These are phyloP conservation scores for Aurelia sp. DNA, from an alignment of 30 jellyfish, hydroid and myxozoan genomes.

Conservation along the genomic window DNA sequence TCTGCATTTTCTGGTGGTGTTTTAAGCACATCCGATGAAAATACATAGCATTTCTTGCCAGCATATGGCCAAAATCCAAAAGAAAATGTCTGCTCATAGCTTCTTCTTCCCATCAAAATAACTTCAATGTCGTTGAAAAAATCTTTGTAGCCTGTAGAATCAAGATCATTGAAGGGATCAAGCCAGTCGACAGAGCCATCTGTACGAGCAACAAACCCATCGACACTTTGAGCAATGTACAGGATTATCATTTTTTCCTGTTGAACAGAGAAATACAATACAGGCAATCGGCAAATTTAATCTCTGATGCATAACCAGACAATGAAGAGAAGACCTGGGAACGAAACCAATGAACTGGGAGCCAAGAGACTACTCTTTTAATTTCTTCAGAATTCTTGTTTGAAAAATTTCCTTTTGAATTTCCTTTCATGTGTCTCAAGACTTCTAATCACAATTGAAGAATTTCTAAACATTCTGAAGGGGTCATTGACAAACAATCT, in stretches of 20 bases:
- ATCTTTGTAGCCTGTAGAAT: slow-evolving; percentile 18
- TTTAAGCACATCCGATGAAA: slow-evolving; percentile 33
- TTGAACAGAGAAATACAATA: not conserved
- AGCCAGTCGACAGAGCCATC: slow-evolving; percentile 65
- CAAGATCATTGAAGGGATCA: slow-evolving; percentile 22
- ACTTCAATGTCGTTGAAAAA: slow-evolving; percentile 29
- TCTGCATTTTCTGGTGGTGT: slow-evolving; percentile 45
- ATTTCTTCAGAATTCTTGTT: no score
- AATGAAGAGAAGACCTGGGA: no score
- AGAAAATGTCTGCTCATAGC: slow-evolving; percentile 41
- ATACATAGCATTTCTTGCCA: slow-evolving; percentile 49
- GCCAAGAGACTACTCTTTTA: no score
- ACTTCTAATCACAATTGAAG: no score
- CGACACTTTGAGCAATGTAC: slow-evolving; percentile 67
- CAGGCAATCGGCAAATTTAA: no score
- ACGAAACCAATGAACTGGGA: no score
- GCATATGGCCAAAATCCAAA: slow-evolving; percentile 66
- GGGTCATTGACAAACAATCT: no score
- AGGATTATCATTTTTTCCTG: slow-evolving; percentile 21
- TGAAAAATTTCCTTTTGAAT: no score
- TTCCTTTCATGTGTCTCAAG: no score
- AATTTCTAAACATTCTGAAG: no score
- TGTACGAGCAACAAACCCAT: slow-evolving; percentile 59
- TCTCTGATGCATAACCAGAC: no score
- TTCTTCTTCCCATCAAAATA: slow-evolving; percentile 50